Evolutionary conservation across 2,113 vertebrate species (phyloP), one percentile per base, ranked within the genome.

Genomic region (Casuarius casuarius): DNA sequence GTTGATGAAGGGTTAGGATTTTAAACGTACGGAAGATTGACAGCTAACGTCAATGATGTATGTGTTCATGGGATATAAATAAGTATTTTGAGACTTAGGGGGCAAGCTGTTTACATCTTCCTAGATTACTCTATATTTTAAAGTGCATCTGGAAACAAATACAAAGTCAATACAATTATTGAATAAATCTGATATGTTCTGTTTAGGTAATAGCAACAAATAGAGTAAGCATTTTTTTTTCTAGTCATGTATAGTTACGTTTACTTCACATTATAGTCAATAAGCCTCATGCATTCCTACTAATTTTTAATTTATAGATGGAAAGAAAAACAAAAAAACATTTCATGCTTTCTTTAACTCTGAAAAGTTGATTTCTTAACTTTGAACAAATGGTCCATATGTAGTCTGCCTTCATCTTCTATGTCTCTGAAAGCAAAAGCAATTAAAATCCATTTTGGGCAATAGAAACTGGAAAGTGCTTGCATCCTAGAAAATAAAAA

Each of bases 1-100:
- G 9, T 62, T 95, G 78, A 96, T 95, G 89, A 91, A 62, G 76
- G 93, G 84, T 91, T 91, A 73, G 81, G 54, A 66, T 56, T 82
- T 83, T 91, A 92, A 96, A 92, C 23, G 61, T 1, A 62, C 62
- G 59, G 81, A 76, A 28, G 56, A 40, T 40, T 82, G 62, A 65
- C 61, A 68, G 1, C 38, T 85, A 66, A 68, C 1, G 0, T 86
- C 70, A 82, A 1, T 84, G 38, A 71, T 29, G 7, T 12, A 1
- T 10, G 15, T 81, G n/a, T 73, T 91, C 28, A 7, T 70, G 42
- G 67, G 42, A 75, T 72, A 48, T 7, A 19, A 25, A 0, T 6
- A 75, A 72, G 12, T 52, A 44, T 19, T 79, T 20, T 89, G 76
- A 87, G 56, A 75, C 87, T 49, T 75, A 81, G 78, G 19, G 74